Percentiles rank a stretch among this genome's conserved stretches.
Evolutionary conservation across 53 echinoderm and acorn worm species (phyloP).

Genomic region (Crossaster papposus): DNA sequence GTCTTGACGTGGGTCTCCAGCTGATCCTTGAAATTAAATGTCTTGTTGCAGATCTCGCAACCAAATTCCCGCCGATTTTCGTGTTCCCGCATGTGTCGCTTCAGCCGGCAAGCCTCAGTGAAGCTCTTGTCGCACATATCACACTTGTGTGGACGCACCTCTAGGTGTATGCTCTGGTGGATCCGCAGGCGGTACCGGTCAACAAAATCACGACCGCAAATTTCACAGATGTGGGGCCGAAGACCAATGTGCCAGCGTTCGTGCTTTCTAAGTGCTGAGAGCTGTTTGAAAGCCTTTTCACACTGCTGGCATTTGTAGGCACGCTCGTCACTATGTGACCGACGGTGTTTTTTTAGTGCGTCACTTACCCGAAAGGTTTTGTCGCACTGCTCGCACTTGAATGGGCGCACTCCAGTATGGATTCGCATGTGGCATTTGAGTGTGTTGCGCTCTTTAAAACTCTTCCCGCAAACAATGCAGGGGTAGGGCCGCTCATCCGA

Average conservation of each 20-base stretch:
- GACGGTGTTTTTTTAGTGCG: constrained; percentile 65
- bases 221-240: constrained; percentile 48
- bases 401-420: constrained; percentile 51
- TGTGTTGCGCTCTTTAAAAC: constrained; percentile 54
- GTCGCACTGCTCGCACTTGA: constrained; percentile 71
- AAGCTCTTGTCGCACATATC: constrained; percentile 61
- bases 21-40: constrained; percentile 43
- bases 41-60: constrained; percentile 58
- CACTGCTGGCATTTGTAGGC: constrained; percentile 81
- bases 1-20: constrained; percentile 51
- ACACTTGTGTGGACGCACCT: constrained; percentile 54
- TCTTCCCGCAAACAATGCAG: constrained; percentile 35
- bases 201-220: constrained; percentile 50
- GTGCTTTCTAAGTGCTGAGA: constrained; percentile 47
- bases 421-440: constrained; percentile 55
- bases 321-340: constrained; percentile 74
- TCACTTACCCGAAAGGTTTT: constrained; percentile 68
- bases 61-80: constrained; percentile 45
- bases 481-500: constrained; percentile 57
- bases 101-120: constrained; percentile 38
- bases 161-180: constrained; percentile 55
- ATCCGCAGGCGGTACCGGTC: constrained; percentile 52
- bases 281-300: constrained; percentile 67
- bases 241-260: constrained; percentile 58
- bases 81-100: constrained; percentile 48